Evolutionary conservation across 2,113 vertebrate species (phyloP).

Genomic region (Phaethornis superciliosus): DNA sequence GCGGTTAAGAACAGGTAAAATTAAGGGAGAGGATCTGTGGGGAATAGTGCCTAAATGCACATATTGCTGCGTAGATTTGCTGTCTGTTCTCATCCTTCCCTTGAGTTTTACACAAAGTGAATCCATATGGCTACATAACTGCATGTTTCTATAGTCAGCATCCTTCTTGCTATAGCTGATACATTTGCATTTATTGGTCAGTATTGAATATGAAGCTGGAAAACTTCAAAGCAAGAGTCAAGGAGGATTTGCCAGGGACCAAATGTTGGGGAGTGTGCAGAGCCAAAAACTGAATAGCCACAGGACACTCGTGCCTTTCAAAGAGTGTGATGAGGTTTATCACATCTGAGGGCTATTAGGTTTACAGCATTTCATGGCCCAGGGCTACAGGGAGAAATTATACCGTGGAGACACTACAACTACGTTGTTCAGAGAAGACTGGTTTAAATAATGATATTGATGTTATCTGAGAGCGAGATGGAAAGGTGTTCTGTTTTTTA

Average conservation of each 20-base stretch:
- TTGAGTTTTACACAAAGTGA: not conserved
- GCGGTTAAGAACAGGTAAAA: conserved; percentile 34
- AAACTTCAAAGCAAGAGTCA: not conserved
- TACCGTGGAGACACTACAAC: not conserved
- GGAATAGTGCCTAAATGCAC: not conserved
- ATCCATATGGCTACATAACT: not conserved
- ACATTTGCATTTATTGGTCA: not conserved
- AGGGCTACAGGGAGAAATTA: not conserved
- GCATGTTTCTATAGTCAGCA: not conserved
- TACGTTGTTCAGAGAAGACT: not conserved
- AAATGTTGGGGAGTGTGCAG: not conserved
- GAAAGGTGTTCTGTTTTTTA: not conserved
- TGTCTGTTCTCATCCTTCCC: conserved; percentile 8
- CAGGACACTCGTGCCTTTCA: not conserved
- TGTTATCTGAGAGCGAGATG: not conserved
- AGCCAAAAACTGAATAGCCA: not conserved
- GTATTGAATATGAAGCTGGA: not conserved
- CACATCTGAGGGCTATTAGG: not conserved
- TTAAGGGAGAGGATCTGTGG: not conserved
- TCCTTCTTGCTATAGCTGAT: not conserved
- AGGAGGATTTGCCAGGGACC: not conserved
- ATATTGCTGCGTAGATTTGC: not conserved
- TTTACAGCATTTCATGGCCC: not conserved
- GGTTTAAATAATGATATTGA: not conserved
- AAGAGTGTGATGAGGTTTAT: conserved; percentile 7